Conservation (phyloP, 2,888 invertebrate genomes). For the Epiblema foenella region DNA sequence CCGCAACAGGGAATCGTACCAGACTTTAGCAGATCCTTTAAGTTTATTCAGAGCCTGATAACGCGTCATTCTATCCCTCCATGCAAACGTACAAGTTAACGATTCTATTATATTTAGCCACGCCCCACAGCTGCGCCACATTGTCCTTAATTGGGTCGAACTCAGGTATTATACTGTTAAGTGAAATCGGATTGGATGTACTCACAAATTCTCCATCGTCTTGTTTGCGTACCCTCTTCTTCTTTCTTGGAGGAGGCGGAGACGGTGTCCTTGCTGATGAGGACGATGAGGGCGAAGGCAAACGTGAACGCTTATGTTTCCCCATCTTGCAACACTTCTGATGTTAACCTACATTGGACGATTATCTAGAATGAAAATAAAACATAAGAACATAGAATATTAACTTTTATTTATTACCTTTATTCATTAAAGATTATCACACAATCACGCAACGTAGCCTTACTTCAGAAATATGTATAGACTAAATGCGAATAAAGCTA, state of each 20-base stretch:
- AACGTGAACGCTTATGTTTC: not conserved
- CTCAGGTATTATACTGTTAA: constrained; percentile 28
- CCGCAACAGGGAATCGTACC: constrained; percentile 10
- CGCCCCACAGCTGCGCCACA: no score
- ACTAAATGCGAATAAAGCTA: no score
- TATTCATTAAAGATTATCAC: no score
- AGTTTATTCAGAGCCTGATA: constrained; percentile 22
- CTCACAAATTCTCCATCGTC: no score
- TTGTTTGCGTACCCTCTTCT: not conserved
- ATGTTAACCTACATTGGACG: not conserved
- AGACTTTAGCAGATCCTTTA: constrained; percentile 4
- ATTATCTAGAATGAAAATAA: not conserved
- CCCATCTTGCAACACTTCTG: constrained; percentile 26
- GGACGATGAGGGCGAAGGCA: constrained; percentile 10
- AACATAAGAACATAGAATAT: no score
- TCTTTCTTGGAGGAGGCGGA: constrained; percentile 2
- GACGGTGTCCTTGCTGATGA: constrained; percentile 14
- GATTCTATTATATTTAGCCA: constrained; percentile 20
- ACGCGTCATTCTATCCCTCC: constrained; percentile 10
- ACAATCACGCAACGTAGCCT: no score
- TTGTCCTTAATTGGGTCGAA: constrained; percentile 25
- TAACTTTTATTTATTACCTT: no score
- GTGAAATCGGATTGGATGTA: constrained; percentile 1
- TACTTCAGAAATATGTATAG: no score
- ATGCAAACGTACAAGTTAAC: constrained; percentile 1